Base-by-base conservation (phyloP, 2,888 invertebrate species). In the Agrenia bidenticulata region DNA sequence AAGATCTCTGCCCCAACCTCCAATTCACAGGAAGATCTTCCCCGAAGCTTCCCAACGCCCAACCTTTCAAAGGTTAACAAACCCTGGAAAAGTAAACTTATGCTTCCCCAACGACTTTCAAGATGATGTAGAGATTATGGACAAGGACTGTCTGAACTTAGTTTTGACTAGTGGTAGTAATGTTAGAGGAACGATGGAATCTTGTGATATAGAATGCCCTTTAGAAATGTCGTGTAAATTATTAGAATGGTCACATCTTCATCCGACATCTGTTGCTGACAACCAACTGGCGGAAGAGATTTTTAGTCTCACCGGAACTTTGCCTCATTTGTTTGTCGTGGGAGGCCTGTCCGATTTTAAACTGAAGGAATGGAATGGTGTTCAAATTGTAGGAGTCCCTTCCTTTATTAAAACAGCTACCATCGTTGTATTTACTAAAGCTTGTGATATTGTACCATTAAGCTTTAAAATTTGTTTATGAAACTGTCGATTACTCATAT, bases 111-210 rank as follows among this genome's bases (percentile, higher is more conserved):
- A n/a, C n/a, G n/a, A n/a, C n/a, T n/a, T n/a, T n/a, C n/a, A 15
- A 19, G 27, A 55, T 32, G 2, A n/a, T n/a, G 55, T 27, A 27
- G 39, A 53, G n/a, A 15, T 17, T 26, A 5, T 19, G 11, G 65
- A 67, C 15, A 54, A 59, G n/a, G 32, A 61, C n/a, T 55, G 51
- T n/a, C 37, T 67, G 4, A 60, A 70, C 39, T 9, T 70, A 57
- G 41, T 67, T 24, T 61, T 70, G 11, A 60, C 58, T 19, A 70
- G 70, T 64, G 70, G 67, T n/a, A 57, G 54, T 32, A 67, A 70
- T 32, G 49, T 70, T 4, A 65, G 42, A 24, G 55, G 61, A 4
- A 53, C 65, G 1, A 67, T 70, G 70, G 45, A 58, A 24, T 45
- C 59, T n/a, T 70, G 66, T 61, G 64, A 64, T 51, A 67, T 67